phyloP scores from a whole-genome alignment of 2,113 vertebrate species.

The Istiophorus platypterus region DNA sequence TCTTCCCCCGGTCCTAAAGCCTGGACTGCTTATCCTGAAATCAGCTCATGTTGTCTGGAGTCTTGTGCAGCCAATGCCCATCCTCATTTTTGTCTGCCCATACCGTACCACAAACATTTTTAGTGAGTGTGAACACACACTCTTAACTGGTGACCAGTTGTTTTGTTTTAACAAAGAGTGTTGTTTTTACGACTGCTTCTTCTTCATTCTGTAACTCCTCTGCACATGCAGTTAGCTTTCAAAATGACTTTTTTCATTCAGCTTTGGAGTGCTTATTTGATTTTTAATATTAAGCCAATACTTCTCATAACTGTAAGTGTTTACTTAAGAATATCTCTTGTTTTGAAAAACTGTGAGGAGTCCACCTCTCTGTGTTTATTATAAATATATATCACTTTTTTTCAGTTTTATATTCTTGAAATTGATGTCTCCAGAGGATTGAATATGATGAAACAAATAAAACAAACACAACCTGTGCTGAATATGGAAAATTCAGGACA shows the following conservation, averaged over 20 bases:
- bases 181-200: slow-evolving; percentile 49
- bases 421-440: slow-evolving; percentile 73
- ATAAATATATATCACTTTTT: slow-evolving; percentile 46
- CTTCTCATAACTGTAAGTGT: slow-evolving; percentile 42
- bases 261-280: slow-evolving; percentile 41
- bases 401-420: slow-evolving; percentile 60
- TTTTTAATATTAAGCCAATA: slow-evolving; percentile 64
- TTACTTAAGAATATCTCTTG: slow-evolving; percentile 54
- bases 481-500: slow-evolving; percentile 69
- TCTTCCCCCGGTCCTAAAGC: slow-evolving; percentile 70
- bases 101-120: slow-evolving; percentile 11
- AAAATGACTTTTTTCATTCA: slow-evolving; percentile 36
- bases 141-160: slow-evolving; percentile 25
- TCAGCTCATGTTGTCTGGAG: slow-evolving; percentile 33
- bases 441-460: slow-evolving; percentile 79
- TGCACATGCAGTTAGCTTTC: slow-evolving; percentile 35
- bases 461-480: slow-evolving; percentile 74
- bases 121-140: not conserved
- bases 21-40: slow-evolving; percentile 48
- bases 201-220: slow-evolving; percentile 20
- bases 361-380: slow-evolving; percentile 66
- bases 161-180: slow-evolving; percentile 38
- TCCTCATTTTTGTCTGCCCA: not conserved
- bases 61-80: slow-evolving; percentile 4
- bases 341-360: slow-evolving; percentile 45